phyloP scores from a whole-genome alignment of 2,113 vertebrate species.

The Anser brachyrhynchus region DNA sequence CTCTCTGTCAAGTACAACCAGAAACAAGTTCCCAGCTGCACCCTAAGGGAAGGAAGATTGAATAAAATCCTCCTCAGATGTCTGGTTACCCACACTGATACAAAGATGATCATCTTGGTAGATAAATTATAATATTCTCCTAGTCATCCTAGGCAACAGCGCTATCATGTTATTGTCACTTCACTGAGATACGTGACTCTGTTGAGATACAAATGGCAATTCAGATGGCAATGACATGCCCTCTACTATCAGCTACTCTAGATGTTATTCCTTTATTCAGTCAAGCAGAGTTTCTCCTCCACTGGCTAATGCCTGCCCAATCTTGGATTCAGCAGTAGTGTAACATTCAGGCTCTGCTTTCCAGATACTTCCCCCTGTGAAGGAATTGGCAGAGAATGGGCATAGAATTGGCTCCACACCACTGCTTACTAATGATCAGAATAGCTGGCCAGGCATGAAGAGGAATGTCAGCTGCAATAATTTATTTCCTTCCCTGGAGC shows the following conservation, averaged over 20 bases:
- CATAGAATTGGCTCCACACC: conserved; percentile 28
- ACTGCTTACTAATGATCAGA: conserved; percentile 40
- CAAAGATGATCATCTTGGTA: background rate
- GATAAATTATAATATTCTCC: conserved; percentile 24
- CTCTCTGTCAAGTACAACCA: conserved; percentile 49
- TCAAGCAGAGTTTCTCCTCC: conserved; percentile 10
- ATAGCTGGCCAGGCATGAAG: conserved; percentile 35
- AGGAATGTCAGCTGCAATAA: conserved; percentile 41
- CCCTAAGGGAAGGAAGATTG: conserved; percentile 41
- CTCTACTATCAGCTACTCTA: background rate
- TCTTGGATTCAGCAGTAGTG: background rate
- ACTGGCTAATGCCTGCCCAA: background rate
- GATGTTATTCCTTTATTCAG: background rate
- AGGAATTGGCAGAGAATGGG: conserved; percentile 33
- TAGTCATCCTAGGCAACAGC: background rate
- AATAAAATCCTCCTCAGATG: conserved; percentile 26
- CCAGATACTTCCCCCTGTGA: background rate
- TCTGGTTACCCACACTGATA: conserved; percentile 14
- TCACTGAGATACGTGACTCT: background rate
- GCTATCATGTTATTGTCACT: background rate
- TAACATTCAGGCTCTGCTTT: background rate
- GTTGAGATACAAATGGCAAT: background rate
- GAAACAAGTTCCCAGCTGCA: conserved; percentile 47
- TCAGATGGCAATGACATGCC: background rate
- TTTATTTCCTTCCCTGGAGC: conserved; percentile 17